Evolutionary conservation across 2,113 vertebrate species (phyloP).

Genomic region (Todiramphus chloris): DNA sequence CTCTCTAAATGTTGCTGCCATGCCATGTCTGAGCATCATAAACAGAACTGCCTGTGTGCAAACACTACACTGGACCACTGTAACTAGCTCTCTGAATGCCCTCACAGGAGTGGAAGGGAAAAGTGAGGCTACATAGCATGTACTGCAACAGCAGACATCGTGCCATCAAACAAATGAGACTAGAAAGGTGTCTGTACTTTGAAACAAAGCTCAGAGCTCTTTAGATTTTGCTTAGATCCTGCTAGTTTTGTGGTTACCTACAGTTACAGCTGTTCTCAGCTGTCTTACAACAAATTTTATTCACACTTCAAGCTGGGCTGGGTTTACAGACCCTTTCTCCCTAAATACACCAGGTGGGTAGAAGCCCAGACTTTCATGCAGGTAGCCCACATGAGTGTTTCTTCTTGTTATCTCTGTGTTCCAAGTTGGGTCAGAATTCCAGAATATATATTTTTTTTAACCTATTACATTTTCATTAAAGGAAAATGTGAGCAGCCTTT

Average conservation of each 20-base stretch:
- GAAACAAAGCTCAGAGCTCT: not conserved
- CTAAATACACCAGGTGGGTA: not conserved
- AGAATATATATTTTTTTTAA: not conserved
- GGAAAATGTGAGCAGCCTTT: not conserved
- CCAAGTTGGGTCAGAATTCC: not conserved
- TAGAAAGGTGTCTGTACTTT: not conserved
- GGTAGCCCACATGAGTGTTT: not conserved
- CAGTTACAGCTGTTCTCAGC: not conserved
- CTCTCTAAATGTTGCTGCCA: not conserved
- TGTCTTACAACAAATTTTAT: not conserved
- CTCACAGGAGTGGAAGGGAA: not conserved
- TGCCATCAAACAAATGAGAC: not conserved
- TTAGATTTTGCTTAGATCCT: not conserved
- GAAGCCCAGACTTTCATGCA: not conserved
- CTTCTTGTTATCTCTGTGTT: not conserved
- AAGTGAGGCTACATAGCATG: not conserved
- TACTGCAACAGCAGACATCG: not conserved
- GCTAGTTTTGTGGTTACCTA: not conserved
- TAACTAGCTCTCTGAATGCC: not conserved
- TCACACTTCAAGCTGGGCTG: not conserved
- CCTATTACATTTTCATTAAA: not conserved
- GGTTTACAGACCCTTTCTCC: not conserved
- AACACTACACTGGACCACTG: not conserved
- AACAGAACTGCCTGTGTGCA: not conserved
- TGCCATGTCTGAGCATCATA: not conserved